Percentiles rank a stretch among this genome's conserved stretches.
These are phyloP conservation scores for Tethya wilhelma DNA, from an alignment of 37 sponge, comb jelly and placozoan species.

Conservation along the genomic window DNA sequence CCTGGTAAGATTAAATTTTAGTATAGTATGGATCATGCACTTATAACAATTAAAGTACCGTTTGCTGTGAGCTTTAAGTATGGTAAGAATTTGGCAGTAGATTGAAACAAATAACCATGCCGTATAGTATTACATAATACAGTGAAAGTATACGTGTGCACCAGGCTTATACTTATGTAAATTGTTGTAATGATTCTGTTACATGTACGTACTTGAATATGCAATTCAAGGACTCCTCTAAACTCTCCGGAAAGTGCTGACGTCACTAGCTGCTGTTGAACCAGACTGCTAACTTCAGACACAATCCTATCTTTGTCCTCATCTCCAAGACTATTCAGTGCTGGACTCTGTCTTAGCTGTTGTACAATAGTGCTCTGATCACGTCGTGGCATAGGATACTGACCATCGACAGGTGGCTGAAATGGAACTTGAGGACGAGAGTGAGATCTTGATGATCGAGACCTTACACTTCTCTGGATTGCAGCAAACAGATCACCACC, in stretches of 20 bases:
- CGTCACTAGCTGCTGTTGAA: slow-evolving; percentile 80
- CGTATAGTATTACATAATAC: no score
- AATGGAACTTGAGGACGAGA: neutral
- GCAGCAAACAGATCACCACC: neutral
- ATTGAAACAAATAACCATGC: no score
- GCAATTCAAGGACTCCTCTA: slow-evolving; percentile 84
- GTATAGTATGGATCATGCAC: no score
- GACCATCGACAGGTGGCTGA: slow-evolving; percentile 15
- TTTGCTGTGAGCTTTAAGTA: no score
- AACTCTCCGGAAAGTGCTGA: slow-evolving; percentile 82
- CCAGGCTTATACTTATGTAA: no score
- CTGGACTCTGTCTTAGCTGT: slow-evolving; percentile 58
- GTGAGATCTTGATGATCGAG: neutral
- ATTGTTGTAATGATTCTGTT: no score
- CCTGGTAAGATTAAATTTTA: neutral
- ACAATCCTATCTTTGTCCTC: slow-evolving; percentile 69
- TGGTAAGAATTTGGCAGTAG: no score
- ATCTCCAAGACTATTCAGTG: slow-evolving; percentile 46
- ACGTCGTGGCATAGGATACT: slow-evolving; percentile 54
- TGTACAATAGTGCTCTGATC: slow-evolving; percentile 54
- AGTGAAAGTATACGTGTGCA: no score
- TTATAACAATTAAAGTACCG: no score
- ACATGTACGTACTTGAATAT: slow-evolving; percentile 88
- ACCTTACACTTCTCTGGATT: neutral
- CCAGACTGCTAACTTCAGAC: slow-evolving; percentile 77